These are phyloP conservation scores for Plagodis dolabraria DNA, from an alignment of 2,888 invertebrate species.

Conservation along the genomic window DNA sequence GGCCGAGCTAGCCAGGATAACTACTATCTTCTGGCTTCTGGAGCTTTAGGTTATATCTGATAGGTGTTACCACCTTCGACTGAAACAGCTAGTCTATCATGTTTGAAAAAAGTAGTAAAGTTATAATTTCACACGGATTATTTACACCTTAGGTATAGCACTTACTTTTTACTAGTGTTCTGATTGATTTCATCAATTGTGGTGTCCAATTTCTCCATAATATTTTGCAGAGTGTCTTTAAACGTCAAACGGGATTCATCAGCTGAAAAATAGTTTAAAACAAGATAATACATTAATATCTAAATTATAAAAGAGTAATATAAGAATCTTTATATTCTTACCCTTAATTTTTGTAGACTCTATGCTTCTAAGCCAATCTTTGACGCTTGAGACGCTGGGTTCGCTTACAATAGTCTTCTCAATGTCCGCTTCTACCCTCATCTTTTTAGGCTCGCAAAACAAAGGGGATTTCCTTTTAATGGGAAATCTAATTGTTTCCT, in stretches of 20 bases:
- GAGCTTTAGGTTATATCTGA: too few species aligned
- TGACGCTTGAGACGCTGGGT: conserved; percentile 50
- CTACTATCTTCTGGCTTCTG: too few species aligned
- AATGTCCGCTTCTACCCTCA: conserved; percentile 27
- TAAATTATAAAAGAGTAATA: background rate
- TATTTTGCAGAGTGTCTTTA: conserved; percentile 48
- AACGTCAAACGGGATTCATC: background rate
- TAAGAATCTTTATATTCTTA: too few species aligned
- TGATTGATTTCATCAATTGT: conserved; percentile 61
- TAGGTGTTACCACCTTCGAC: too few species aligned
- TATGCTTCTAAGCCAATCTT: conserved; percentile 59
- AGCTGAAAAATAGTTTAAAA: conserved; percentile 2
- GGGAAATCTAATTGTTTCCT: background rate
- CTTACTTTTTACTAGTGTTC: conserved; percentile 59
- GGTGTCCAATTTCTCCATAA: conserved; percentile 64
- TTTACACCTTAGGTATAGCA: background rate
- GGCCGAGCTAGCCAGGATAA: too few species aligned
- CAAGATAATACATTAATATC: background rate
- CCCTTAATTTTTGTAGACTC: conserved; percentile 23
- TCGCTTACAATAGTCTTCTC: conserved; percentile 36
- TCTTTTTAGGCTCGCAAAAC: conserved; percentile 39
- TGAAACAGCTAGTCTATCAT: too few species aligned
- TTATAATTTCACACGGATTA: too few species aligned
- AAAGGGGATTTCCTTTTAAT: conserved; percentile 41
- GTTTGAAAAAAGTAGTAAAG: too few species aligned